Percentiles rank a stretch among this genome's conserved stretches.
Conservation (phyloP, 2,113 vertebrate species). For the Dicaeum eximium region DNA sequence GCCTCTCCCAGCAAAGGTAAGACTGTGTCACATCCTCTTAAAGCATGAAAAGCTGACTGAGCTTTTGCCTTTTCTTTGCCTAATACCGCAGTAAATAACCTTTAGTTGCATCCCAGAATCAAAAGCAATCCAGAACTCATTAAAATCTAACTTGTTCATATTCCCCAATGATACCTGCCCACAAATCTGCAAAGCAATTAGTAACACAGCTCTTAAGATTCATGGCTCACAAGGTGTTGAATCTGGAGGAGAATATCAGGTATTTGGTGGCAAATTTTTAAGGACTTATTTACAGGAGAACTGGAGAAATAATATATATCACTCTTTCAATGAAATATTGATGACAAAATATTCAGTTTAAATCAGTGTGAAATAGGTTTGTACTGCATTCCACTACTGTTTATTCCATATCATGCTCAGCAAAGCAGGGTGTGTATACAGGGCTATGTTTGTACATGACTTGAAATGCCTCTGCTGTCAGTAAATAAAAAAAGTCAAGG, state of each 20-base stretch:
- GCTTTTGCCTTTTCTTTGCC: neutral
- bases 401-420: neutral
- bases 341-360: neutral
- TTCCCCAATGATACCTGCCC: neutral
- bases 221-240: neutral
- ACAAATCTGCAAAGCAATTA: neutral
- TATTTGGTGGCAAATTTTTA: neutral
- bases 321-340: neutral
- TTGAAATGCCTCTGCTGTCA: neutral
- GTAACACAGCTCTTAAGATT: neutral
- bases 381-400: conserved; percentile 8
- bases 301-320: neutral
- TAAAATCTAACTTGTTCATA: neutral
- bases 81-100: neutral
- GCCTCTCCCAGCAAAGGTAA: conserved; percentile 17
- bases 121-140: neutral
- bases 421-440: conserved; percentile 31
- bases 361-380: conserved; percentile 23
- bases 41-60: neutral
- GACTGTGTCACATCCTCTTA: conserved; percentile 42
- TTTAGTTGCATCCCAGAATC: neutral
- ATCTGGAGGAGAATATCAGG: neutral
- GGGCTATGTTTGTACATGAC: conserved; percentile 41
- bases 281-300: neutral
- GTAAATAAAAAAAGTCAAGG: neutral